Evolutionary conservation across 2,888 invertebrate genomes (phyloP).

Genomic region (Parasteatoda lunata): DNA sequence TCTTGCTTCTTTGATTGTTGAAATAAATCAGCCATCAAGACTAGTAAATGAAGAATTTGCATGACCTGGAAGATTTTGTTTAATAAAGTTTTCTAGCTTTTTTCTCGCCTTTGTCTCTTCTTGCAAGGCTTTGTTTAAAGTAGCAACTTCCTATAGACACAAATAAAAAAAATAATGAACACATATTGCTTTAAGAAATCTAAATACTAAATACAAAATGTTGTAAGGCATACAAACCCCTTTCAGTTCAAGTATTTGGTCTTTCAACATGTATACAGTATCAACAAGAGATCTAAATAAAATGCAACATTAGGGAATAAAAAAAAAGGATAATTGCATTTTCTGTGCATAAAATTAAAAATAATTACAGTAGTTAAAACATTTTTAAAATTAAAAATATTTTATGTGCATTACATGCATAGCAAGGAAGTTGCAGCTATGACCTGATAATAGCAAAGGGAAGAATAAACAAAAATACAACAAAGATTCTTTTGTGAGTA

Average conservation of each 20-base stretch:
- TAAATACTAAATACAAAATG: not conserved
- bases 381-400: too few relatives aligned
- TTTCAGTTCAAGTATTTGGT: constrained; percentile 82
- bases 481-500: too few relatives aligned
- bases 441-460: too few relatives aligned
- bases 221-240: constrained; percentile 76
- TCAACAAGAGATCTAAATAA: constrained; percentile 82
- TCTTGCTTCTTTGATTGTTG: constrained; percentile 32
- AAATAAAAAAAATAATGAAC: not conserved
- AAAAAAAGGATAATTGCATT: not conserved
- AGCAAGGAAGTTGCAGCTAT: too few relatives aligned
- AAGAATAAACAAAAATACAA: too few relatives aligned
- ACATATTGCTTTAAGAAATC: not conserved
- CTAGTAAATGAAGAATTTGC: constrained; percentile 45
- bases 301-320: constrained; percentile 13
- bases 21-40: constrained; percentile 52
- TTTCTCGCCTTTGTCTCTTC: constrained; percentile 80
- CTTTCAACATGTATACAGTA: constrained; percentile 84
- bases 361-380: too few relatives aligned
- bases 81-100: constrained; percentile 75
- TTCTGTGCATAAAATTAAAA: too few relatives aligned
- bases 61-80: constrained; percentile 70
- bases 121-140: constrained; percentile 80
- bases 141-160: constrained; percentile 72
- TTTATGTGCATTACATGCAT: too few relatives aligned